phyloP scores from a whole-genome alignment of 2,113 vertebrate species.

The Hemicordylus capensis region DNA sequence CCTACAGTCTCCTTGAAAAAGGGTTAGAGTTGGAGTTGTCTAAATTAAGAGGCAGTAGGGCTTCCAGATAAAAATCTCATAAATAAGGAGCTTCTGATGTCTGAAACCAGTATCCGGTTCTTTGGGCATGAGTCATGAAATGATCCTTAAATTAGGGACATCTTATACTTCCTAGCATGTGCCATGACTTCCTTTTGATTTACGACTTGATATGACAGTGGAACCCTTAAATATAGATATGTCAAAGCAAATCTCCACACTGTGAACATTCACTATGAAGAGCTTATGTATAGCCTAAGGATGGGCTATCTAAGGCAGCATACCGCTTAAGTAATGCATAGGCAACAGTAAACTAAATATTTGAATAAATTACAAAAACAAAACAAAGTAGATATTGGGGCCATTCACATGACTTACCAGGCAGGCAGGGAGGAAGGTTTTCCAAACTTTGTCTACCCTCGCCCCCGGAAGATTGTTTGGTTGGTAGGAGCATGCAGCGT shows the following conservation, averaged over 20 bases:
- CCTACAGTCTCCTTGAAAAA: no score
- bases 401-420: no score
- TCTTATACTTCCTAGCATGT: not conserved
- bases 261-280: not conserved
- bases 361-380: slow-evolving; percentile 6
- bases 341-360: not conserved
- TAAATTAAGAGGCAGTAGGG: not conserved
- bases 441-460: no score
- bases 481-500: no score
- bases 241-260: not conserved
- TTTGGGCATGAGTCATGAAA: not conserved
- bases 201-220: slow-evolving; percentile 3
- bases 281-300: not conserved
- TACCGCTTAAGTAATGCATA: not conserved
- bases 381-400: no score
- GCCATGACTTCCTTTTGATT: not conserved
- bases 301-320: not conserved
- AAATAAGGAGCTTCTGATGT: not conserved
- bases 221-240: not conserved
- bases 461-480: no score
- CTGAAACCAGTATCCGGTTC: not conserved
- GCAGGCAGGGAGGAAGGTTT: no score
- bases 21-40: not conserved
- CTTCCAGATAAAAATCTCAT: not conserved
- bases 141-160: not conserved